These are phyloP conservation scores for Heterodera schachtii DNA, from an alignment of 1,140 invertebrate genomes.

Conservation along the genomic window DNA sequence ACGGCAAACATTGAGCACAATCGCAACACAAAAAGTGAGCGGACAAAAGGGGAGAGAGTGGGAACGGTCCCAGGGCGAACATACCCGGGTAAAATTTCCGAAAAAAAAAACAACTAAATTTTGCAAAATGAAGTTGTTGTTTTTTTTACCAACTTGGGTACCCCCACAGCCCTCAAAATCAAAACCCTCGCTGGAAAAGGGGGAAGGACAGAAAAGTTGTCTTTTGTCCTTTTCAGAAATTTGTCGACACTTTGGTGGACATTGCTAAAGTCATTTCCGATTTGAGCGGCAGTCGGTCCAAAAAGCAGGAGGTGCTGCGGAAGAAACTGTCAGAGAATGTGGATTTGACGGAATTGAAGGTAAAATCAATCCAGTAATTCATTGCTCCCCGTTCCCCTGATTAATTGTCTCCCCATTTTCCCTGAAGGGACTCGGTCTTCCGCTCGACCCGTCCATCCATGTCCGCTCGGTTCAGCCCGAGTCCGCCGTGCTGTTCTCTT, in stretches of 20 bases:
- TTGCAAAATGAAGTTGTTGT: too few species aligned
- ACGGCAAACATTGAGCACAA: constrained; percentile 39
- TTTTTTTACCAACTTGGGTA: too few species aligned
- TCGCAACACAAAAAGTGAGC: constrained; percentile 40
- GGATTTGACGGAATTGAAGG: constrained; percentile 88
- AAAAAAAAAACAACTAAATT: too few species aligned
- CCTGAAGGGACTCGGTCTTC: constrained; percentile 40
- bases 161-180: too few species aligned
- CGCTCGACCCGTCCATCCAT: constrained; percentile 69
- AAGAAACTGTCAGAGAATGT: constrained; percentile 70
- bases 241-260: constrained; percentile 42
- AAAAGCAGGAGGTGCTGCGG: constrained; percentile 73
- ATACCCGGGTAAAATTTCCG: too few species aligned
- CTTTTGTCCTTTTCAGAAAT: constrained; percentile 30
- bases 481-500: constrained; percentile 90
- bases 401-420: constrained; percentile 11
- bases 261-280: constrained; percentile 42
- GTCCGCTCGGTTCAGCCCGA: constrained; percentile 86
- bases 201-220: too few species aligned
- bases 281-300: constrained; percentile 79
- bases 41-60: too few species aligned
- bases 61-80: too few species aligned
- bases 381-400: too few species aligned
- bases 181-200: too few species aligned
- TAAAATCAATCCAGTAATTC: too few species aligned